These are phyloP conservation scores for Conus ventricosus DNA, from an alignment of 1,140 invertebrate species.

Conservation along the genomic window DNA sequence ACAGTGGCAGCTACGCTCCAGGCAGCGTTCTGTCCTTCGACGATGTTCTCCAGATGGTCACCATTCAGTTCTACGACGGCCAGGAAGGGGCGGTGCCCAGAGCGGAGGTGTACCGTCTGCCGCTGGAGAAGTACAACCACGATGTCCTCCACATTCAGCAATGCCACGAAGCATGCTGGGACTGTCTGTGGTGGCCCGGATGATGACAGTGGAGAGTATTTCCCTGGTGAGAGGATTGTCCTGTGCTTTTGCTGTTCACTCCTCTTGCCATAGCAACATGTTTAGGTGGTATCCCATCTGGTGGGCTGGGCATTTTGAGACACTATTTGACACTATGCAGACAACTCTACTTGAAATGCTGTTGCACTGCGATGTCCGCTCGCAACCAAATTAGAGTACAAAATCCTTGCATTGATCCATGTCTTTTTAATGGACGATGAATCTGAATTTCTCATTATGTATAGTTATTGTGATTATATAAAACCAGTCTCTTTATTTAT, in stretches of 20 bases:
- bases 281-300: too few species aligned
- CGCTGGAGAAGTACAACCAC: slow-evolving; percentile 57
- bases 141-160: slow-evolving; percentile 61
- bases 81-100: slow-evolving; percentile 40
- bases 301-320: too few species aligned
- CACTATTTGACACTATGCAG: too few species aligned
- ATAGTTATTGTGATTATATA: too few species aligned
- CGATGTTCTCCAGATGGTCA: slow-evolving; percentile 41
- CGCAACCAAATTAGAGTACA: too few species aligned
- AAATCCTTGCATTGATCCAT: too few species aligned
- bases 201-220: slow-evolving; percentile 59
- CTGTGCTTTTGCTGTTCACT: background rate
- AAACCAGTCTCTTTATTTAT: too few species aligned
- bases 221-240: slow-evolving; percentile 54
- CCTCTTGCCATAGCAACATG: background rate
- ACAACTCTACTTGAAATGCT: too few species aligned
- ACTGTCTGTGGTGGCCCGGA: slow-evolving; percentile 64
- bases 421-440: too few species aligned
- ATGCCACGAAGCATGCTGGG: slow-evolving; percentile 59
- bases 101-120: slow-evolving; percentile 60
- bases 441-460: too few species aligned
- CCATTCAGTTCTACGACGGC: slow-evolving; percentile 64
- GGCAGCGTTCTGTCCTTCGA: slow-evolving; percentile 50
- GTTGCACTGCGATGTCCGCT: too few species aligned
- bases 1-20: slow-evolving; percentile 65